Conservation (phyloP, 1,140 invertebrate species). For the Drosophila carrolli region DNA sequence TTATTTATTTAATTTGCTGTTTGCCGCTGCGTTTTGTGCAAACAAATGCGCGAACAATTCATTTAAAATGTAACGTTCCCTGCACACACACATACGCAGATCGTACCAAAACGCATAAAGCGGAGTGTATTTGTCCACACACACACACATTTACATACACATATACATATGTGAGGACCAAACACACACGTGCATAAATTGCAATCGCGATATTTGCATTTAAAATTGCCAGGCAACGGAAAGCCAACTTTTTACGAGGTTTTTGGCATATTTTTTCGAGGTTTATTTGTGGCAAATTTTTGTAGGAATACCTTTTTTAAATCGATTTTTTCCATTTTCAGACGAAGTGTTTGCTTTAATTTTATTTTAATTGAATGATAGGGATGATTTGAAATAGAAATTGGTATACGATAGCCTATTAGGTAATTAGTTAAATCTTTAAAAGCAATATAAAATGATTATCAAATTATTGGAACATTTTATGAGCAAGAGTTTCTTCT, state of each 20-base stretch:
- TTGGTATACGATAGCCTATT: neutral
- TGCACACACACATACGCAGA: conserved; percentile 17
- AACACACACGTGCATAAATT: conserved; percentile 27
- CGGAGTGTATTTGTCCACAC: conserved; percentile 13
- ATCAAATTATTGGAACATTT: conserved; percentile 10
- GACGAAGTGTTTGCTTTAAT: conserved; percentile 17
- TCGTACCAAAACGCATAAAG: conserved; percentile 16
- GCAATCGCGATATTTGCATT: conserved; percentile 63
- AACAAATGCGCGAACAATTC: conserved; percentile 77
- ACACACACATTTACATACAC: neutral
- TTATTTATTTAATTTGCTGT: conserved; percentile 79
- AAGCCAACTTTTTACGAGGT: conserved; percentile 58
- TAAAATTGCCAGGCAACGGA: conserved; percentile 65
- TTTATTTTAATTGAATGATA: conserved; percentile 37
- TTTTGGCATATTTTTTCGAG: conserved; percentile 63
- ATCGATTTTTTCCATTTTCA: conserved; percentile 43
- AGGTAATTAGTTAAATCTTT: conserved; percentile 5
- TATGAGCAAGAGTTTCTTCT: neutral
- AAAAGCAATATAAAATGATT: neutral
- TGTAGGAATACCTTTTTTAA: conserved; percentile 21
- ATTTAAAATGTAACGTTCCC: conserved; percentile 72
- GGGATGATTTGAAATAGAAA: conserved; percentile 6
- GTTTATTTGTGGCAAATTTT: conserved; percentile 52
- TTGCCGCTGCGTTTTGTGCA: conserved; percentile 60
- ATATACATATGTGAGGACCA: neutral